Evolutionary conservation across 2,113 vertebrate genomes (phyloP).

Genomic region (Poeciliopsis turrubarensis): DNA sequence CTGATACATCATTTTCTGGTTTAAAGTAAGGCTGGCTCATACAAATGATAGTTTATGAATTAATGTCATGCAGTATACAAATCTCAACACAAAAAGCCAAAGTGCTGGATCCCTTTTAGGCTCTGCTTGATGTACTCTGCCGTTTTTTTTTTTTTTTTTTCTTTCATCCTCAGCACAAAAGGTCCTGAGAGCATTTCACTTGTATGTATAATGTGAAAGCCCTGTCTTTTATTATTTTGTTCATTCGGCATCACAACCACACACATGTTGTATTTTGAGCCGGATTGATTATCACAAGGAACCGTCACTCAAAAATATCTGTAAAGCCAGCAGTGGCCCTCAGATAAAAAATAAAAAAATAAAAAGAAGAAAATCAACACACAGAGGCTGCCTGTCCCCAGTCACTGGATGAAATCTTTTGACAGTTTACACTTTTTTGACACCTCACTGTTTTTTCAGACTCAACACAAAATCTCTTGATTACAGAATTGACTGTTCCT

Average conservation of each 20-base stretch:
- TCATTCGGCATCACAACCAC: conserved; percentile 9
- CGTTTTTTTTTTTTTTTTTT: background rate
- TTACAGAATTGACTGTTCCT: conserved; percentile 13
- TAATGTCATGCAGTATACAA: conserved; percentile 7
- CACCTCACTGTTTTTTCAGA: background rate
- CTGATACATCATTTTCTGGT: background rate
- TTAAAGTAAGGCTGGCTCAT: background rate
- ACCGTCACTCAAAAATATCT: conserved; percentile 13
- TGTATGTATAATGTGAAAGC: background rate
- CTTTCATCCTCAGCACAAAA: background rate
- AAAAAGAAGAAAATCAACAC: background rate
- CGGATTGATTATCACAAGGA: conserved; percentile 28
- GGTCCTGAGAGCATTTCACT: conserved; percentile 8
- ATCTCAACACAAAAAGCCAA: conserved; percentile 9
- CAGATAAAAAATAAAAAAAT: background rate
- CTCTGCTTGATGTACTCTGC: background rate
- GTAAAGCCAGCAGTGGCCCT: background rate
- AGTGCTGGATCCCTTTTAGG: background rate
- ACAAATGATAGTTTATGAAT: background rate
- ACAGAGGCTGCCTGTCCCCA: background rate
- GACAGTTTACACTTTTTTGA: background rate
- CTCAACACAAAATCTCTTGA: background rate
- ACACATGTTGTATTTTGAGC: conserved; percentile 14
- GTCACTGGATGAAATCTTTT: conserved; percentile 12
- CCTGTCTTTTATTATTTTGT: background rate